Percentiles rank a stretch among this genome's conserved stretches.
These are phyloP conservation scores for Hypotaenidia philippensis DNA, from an alignment of 2,797 vertebrate genomes.

Conservation along the genomic window DNA sequence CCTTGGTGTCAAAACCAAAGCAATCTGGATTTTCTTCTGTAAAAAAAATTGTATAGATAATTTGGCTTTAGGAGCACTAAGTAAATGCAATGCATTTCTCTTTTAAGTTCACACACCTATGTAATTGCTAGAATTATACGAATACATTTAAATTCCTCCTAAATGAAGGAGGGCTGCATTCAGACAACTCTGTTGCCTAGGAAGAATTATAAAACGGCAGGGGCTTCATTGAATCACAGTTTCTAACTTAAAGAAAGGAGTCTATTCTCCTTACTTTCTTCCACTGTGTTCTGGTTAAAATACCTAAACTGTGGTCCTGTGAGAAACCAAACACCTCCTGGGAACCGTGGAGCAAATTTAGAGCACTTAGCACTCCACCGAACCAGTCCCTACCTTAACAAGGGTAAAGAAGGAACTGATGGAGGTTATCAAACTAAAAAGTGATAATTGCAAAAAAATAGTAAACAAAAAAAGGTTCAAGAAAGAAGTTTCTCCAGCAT, in stretches of 20 bases:
- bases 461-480: background rate
- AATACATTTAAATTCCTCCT: background rate
- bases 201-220: background rate
- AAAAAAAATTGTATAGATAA: background rate
- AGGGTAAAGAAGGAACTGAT: constrained; percentile 27
- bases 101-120: constrained; percentile 19
- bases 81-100: background rate
- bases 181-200: background rate
- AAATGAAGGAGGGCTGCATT: background rate
- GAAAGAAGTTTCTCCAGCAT: background rate
- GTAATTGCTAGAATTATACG: background rate
- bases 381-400: background rate
- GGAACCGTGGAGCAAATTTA: constrained; percentile 58
- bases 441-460: background rate
- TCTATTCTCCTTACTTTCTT: background rate
- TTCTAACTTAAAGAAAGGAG: background rate
- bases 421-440: constrained; percentile 24
- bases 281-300: constrained; percentile 29
- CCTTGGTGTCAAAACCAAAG: constrained; percentile 11
- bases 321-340: constrained; percentile 37
- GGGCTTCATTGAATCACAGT: background rate
- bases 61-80: constrained; percentile 1
- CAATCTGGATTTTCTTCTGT: background rate
- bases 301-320: background rate
- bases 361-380: constrained; percentile 30